These are phyloP conservation scores for Tupaia tana DNA, from an alignment of 2,113 vertebrate species.

Conservation along the genomic window DNA sequence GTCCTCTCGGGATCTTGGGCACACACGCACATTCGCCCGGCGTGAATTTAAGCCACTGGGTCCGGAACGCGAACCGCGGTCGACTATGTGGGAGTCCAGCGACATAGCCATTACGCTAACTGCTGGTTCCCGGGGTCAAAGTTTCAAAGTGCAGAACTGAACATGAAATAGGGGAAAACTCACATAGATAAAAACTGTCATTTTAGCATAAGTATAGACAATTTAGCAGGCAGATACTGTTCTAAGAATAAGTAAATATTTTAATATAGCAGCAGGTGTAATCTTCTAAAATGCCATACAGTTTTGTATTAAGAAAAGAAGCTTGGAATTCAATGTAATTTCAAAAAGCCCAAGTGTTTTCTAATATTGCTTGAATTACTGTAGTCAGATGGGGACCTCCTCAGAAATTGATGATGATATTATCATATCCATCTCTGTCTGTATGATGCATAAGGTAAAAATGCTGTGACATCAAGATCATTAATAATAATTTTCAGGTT, in stretches of 20 bases:
- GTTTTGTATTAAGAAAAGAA: neutral
- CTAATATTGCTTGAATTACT: conserved; percentile 11
- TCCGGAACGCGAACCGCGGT: no score
- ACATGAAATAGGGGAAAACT: neutral
- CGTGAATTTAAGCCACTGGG: no score
- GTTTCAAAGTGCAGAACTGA: neutral
- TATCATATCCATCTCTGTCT: conserved; percentile 27
- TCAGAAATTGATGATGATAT: conserved; percentile 17
- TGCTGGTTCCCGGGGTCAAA: no score
- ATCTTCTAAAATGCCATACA: neutral
- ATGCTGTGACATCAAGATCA: conserved; percentile 26
- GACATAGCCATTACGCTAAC: no score
- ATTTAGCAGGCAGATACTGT: neutral
- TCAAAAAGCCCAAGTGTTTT: neutral
- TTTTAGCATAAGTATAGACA: neutral
- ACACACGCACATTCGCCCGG: no score
- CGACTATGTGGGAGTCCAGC: no score
- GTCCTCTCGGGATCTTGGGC: no score
- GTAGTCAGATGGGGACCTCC: neutral
- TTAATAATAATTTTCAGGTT: conserved; percentile 51
- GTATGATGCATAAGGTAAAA: neutral
- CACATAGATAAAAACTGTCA: neutral
- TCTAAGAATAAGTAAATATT: neutral
- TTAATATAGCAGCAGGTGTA: neutral
- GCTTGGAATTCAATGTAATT: neutral